A percentile compares a stretch with the other conserved stretches of the same genome.
Evolutionary conservation across 2,113 vertebrate genomes (phyloP).

Genomic region (Xiphias gladius): DNA sequence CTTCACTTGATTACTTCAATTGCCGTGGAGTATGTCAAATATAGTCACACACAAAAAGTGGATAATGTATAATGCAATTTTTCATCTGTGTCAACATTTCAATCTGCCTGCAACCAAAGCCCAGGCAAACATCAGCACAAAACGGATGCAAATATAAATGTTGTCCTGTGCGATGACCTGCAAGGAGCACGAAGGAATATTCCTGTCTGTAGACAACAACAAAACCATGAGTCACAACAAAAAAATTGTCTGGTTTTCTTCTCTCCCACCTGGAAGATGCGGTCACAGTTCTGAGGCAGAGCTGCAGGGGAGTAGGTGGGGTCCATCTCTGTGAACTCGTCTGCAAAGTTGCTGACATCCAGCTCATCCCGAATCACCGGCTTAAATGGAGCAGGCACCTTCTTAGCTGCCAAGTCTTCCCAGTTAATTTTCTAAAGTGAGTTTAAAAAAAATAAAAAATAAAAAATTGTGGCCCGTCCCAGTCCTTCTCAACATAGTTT

Average conservation of each 20-base stretch:
- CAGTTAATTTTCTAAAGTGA: conserved; percentile 92
- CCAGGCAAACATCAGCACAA: conserved; percentile 58
- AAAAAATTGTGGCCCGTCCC: neutral
- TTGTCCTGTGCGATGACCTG: conserved; percentile 50
- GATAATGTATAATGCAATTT: conserved; percentile 61
- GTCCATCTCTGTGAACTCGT: conserved; percentile 99
- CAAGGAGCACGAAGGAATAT: conserved; percentile 34
- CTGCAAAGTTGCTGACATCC: conserved; percentile 98
- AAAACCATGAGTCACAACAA: conserved; percentile 35
- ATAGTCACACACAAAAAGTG: conserved; percentile 71
- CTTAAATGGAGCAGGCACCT: conserved; percentile 93
- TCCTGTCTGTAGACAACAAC: conserved; percentile 34
- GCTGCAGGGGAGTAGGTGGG: conserved; percentile 97
- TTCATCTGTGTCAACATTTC: conserved; percentile 69
- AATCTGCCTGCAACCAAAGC: conserved; percentile 55
- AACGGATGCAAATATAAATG: conserved; percentile 36
- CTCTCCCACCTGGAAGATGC: conserved; percentile 93
- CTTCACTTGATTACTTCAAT: conserved; percentile 78
- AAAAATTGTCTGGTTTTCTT: neutral
- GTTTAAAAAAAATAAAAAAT: conserved; percentile 12
- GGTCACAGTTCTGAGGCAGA: conserved; percentile 94
- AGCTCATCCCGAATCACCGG: conserved; percentile 95
- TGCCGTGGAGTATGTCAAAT: conserved; percentile 75
- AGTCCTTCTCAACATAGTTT: neutral
- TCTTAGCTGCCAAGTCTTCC: conserved; percentile 96